phyloP scores from a whole-genome alignment of 2,113 vertebrate species.

The Malaclemys terrapin region DNA sequence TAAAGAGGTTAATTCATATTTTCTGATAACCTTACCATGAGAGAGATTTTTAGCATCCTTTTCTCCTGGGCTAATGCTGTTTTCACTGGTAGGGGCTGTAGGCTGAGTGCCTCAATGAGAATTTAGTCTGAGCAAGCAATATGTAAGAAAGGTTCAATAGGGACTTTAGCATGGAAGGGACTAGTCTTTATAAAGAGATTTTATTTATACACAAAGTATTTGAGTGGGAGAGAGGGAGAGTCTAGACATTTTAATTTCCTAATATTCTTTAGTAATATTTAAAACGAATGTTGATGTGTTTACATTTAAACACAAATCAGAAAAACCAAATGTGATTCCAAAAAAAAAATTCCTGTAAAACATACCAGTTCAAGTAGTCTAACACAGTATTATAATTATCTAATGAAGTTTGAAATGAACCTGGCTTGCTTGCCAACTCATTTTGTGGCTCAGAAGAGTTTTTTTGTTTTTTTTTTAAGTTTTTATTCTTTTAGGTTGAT shows the following conservation, averaged over 20 bases:
- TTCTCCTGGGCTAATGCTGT: neutral
- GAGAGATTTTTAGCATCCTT: neutral
- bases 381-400: neutral
- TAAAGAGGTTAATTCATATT: neutral
- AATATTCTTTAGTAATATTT: neutral
- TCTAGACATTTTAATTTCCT: neutral
- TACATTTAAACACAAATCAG: neutral
- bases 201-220: neutral
- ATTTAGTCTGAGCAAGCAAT: neutral
- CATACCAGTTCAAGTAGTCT: neutral
- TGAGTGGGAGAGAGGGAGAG: neutral
- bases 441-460: neutral
- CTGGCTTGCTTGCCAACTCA: neutral
- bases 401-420: constrained; percentile 1
- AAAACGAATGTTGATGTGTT: neutral
- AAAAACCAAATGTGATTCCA: neutral
- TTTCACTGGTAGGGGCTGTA: neutral
- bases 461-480: neutral
- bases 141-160: neutral
- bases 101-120: rapidly evolving
- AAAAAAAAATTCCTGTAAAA: neutral
- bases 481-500: neutral
- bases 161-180: neutral
- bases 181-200: neutral
- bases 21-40: neutral